Conservation (phyloP, 2,113 vertebrate species). For the Carollia perspicillata region DNA sequence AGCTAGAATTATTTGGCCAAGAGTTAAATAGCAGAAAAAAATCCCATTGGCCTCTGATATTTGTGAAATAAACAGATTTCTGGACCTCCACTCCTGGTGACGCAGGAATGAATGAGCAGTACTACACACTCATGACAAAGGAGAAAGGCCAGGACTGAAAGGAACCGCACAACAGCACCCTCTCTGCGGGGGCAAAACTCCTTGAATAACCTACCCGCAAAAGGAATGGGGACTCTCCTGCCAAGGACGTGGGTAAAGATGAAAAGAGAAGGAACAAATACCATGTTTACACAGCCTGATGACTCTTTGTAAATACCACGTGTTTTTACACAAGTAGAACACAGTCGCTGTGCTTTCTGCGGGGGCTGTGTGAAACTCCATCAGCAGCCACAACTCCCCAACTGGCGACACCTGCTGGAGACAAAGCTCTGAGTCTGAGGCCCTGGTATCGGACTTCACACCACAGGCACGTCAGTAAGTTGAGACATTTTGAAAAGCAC, state of each 20-base stretch:
- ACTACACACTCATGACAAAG: neutral
- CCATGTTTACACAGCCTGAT: neutral
- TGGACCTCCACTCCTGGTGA: neutral
- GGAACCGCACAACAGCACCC: neutral
- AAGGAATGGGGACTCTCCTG: neutral
- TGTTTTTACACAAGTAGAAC: neutral
- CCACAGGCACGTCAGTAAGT: neutral
- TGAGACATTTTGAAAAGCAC: neutral
- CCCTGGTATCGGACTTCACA: neutral
- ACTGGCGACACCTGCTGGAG: neutral
- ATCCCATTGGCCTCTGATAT: neutral
- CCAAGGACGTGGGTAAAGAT: neutral
- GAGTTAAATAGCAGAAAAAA: neutral
- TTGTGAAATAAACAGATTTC: neutral
- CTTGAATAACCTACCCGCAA: neutral
- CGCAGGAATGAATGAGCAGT: neutral
- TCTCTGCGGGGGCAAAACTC: neutral
- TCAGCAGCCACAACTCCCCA: neutral
- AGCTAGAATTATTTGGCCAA: neutral
- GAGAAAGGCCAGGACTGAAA: neutral
- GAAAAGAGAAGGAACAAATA: neutral
- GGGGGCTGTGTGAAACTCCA: neutral
- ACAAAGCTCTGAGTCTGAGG: neutral
- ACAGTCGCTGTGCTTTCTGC: neutral
- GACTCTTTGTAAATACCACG: neutral